Base-by-base conservation (phyloP, 2,888 invertebrate species). In the Lithophane leautieri region DNA sequence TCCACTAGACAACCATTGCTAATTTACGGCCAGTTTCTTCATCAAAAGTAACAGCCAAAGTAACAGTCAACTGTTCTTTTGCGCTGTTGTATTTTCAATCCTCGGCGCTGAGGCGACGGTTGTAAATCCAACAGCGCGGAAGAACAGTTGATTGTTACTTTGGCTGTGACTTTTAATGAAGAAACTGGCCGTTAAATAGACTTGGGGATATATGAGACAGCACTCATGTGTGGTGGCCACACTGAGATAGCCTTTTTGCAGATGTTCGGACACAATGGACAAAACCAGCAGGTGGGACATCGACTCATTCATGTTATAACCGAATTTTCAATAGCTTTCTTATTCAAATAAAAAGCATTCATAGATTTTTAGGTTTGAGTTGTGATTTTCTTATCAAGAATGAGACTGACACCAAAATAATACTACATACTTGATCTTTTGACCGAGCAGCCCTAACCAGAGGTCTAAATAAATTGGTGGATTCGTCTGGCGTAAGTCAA, bases 401-500 rank as follows among this genome's bases (percentile, higher is more conserved):
- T 22, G 0, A 60, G 9, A 61, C 14, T 25, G 8, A 14, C 4
- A 40, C 8, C 7, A 44, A 28, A 52, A 40, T 9, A 44, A n/a
- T 34, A 52, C 16, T 58, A 0, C 19, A 6, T 58, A 47, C 4
- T 60, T 7, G 19, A 4, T 22, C 9, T 12, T 76, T 7, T 44
- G 2, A 16, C 19, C 4, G 12, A 50, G 19, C 73, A 70, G 12
- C 79, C 79, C 67, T 62, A 58, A 65, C n/a, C 47, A 44, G 28
- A 58, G 90, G 44, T 88, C 89, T 73, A 22, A 16, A 54, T 80
- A 81, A 70, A 79, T 50, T 86, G 86, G 89, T 76, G 69, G 56
- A 70, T 78, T 82, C 72, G 73, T 81, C 73, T 61, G 63, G 79
- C 79, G 69, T 71, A 76, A 76, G 71, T 89, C 87, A 89, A 90